These are phyloP conservation scores for Glareola pratincola DNA, from an alignment of 2,113 vertebrate species.

Conservation along the genomic window DNA sequence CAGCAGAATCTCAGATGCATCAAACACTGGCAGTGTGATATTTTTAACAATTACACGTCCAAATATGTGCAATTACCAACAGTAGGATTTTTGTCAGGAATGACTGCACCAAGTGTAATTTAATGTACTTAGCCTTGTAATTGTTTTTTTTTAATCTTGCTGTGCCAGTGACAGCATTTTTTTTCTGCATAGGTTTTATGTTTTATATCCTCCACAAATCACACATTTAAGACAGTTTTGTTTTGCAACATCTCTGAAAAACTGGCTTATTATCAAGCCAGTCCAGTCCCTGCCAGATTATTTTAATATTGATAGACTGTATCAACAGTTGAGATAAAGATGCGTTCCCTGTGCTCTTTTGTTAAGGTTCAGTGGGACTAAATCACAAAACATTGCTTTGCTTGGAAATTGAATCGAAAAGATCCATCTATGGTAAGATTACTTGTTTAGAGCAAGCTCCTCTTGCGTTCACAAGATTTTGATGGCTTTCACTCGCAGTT, in stretches of 20 bases:
- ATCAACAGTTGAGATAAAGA: slow-evolving; percentile 9
- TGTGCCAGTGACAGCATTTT: not conserved
- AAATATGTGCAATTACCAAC: not conserved
- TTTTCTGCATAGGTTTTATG: not conserved
- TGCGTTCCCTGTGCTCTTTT: not conserved
- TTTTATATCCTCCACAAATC: slow-evolving; percentile 31
- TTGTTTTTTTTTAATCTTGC: slow-evolving; percentile 37
- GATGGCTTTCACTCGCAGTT: not conserved
- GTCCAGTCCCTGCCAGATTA: not conserved
- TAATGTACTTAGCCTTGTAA: slow-evolving; percentile 53
- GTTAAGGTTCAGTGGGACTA: slow-evolving; percentile 44
- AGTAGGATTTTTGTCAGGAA: slow-evolving; percentile 34
- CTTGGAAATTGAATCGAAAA: slow-evolving; percentile 45
- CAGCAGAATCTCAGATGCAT: not conserved
- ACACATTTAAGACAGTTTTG: slow-evolving; percentile 16
- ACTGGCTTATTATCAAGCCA: slow-evolving; percentile 22
- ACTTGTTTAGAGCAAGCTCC: not conserved
- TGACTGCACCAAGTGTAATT: slow-evolving; percentile 34
- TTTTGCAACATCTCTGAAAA: slow-evolving; percentile 1
- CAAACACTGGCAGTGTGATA: not conserved
- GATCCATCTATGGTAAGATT: not conserved
- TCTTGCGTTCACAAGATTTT: not conserved
- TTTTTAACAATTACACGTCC: slow-evolving; percentile 40
- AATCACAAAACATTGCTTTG: slow-evolving; percentile 36
- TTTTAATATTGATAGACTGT: slow-evolving; percentile 45